phyloP scores from a whole-genome alignment of 2,888 invertebrate species.

The Pedicia rivosa region DNA sequence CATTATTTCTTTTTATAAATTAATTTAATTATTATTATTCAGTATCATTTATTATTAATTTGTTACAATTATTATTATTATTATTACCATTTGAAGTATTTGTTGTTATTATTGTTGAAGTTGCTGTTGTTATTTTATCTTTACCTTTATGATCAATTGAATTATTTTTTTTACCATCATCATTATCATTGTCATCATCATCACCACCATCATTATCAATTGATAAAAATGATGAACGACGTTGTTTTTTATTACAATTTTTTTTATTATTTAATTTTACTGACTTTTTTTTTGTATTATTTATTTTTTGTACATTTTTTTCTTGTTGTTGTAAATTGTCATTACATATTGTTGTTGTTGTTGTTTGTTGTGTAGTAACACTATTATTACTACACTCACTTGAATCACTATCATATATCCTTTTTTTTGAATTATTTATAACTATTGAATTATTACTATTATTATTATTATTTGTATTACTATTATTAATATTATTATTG shows the following conservation, averaged over 20 bases:
- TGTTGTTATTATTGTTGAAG: background rate
- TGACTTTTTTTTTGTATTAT: background rate
- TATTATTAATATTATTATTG: constrained; percentile 5
- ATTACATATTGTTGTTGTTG: background rate
- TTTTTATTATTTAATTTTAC: constrained; percentile 8
- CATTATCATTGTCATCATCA: constrained; percentile 14
- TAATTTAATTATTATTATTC: too few species aligned
- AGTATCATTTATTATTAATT: too few species aligned
- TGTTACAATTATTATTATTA: too few species aligned
- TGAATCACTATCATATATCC: constrained; percentile 23
- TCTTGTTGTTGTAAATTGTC: background rate
- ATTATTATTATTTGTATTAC: constrained; percentile 1
- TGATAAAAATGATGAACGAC: constrained; percentile 16
- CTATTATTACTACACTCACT: constrained; percentile 12
- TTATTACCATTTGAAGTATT: too few species aligned
- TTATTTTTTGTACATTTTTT: too few species aligned
- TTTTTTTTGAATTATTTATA: constrained; percentile 10
- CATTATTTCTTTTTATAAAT: too few species aligned
- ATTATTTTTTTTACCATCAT: constrained; percentile 8
- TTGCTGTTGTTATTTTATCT: background rate
- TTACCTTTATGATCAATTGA: background rate
- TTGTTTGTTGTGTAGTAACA: background rate
- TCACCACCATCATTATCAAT: constrained; percentile 17
- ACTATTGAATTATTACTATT: background rate
- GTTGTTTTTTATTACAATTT: constrained; percentile 11